A percentile compares a stretch with the other conserved stretches of the same genome.
Evolutionary conservation across 1,140 invertebrate genomes (phyloP).

Genomic region (Agrypnia vestita): DNA sequence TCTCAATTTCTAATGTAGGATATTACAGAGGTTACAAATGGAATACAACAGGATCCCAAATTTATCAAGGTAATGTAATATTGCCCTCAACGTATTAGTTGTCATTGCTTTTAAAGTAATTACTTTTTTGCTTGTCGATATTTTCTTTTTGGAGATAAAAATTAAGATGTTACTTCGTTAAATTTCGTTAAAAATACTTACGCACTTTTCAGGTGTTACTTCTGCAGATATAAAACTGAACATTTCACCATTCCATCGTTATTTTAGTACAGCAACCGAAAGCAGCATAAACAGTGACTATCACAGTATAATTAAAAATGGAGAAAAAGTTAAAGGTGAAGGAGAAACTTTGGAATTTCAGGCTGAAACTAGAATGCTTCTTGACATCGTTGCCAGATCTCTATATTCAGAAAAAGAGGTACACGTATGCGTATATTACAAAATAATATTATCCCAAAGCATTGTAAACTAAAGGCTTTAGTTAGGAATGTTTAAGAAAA

Average conservation of each 20-base stretch:
- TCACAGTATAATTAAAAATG: constrained; percentile 58
- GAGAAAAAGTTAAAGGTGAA: constrained; percentile 74
- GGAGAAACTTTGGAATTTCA: constrained; percentile 89
- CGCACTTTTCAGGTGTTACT: not conserved
- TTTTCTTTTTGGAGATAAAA: not conserved
- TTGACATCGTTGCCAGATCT: constrained; percentile 97
- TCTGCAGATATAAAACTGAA: constrained; percentile 4
- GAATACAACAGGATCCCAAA: constrained; percentile 4
- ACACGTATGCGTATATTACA: constrained; percentile 52
- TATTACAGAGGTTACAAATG: constrained; percentile 29
- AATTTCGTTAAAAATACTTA: constrained; percentile 6
- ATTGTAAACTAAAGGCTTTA: no score
- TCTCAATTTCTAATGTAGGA: constrained; percentile 11
- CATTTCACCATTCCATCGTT: not conserved
- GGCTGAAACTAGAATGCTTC: constrained; percentile 94
- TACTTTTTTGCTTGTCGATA: not conserved
- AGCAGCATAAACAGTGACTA: constrained; percentile 46
- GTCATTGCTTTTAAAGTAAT: not conserved
- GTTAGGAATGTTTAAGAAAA: no score
- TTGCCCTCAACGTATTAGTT: not conserved
- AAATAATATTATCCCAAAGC: not conserved
- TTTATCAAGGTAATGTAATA: constrained; percentile 15
- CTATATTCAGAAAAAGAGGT: constrained; percentile 98
- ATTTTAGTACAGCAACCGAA: constrained; percentile 46
- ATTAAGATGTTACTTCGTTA: not conserved